phyloP scores from a whole-genome alignment of 2,888 invertebrate species.

The Synanthedon myopaeformis region DNA sequence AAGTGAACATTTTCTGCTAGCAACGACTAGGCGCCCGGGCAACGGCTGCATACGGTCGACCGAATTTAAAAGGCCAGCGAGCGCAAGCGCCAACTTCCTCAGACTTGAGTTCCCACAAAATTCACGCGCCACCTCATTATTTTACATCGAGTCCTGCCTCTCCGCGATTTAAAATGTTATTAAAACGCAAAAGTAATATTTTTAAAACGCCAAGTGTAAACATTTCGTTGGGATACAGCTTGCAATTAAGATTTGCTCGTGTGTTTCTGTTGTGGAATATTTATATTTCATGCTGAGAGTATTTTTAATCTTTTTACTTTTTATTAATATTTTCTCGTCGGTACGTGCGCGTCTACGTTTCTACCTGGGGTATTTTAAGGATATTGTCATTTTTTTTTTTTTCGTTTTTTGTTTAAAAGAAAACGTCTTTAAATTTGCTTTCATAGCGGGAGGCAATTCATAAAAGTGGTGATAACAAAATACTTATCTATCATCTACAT shows the following conservation, averaged over 20 bases:
- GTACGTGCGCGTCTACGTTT: too few relatives aligned
- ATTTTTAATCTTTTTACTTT: conserved; percentile 17
- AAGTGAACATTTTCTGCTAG: conserved; percentile 3
- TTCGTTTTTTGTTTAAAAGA: too few relatives aligned
- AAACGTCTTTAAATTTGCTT: too few relatives aligned
- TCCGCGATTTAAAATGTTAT: conserved; percentile 39
- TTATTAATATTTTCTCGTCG: not conserved
- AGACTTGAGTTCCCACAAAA: conserved; percentile 7
- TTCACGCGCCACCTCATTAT: conserved; percentile 55
- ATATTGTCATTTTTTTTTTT: too few relatives aligned
- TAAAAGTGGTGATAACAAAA: too few relatives aligned
- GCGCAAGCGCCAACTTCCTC: conserved; percentile 1
- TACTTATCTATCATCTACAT: too few relatives aligned
- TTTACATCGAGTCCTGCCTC: conserved; percentile 39
- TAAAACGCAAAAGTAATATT: conserved; percentile 55
- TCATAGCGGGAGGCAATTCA: too few relatives aligned
- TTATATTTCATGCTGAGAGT: conserved; percentile 16
- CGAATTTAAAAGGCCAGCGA: conserved; percentile 1
- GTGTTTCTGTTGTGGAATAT: conserved; percentile 24
- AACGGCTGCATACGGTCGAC: conserved; percentile 1
- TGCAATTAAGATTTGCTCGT: conserved; percentile 45
- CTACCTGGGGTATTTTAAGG: too few relatives aligned
- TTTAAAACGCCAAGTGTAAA: conserved; percentile 41
- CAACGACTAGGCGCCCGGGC: not conserved
- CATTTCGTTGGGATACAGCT: conserved; percentile 7